phyloP scores from a whole-genome alignment of 2,113 vertebrate species.

The Paramormyrops kingsleyae region DNA sequence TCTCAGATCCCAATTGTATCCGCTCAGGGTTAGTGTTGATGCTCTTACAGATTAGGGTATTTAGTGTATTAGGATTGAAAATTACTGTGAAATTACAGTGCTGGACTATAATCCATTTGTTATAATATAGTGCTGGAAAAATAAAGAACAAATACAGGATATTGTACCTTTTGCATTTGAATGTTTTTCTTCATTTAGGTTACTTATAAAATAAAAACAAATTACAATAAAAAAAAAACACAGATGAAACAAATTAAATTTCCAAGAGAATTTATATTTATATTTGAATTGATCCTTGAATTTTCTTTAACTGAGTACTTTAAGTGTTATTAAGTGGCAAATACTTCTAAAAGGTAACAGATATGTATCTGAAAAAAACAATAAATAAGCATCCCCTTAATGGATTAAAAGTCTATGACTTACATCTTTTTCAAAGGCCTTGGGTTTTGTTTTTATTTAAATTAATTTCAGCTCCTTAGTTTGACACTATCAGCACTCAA shows the following conservation, averaged over 20 bases:
- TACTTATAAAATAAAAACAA: neutral
- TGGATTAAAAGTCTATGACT: neutral
- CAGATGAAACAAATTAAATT: neutral
- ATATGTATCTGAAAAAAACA: neutral
- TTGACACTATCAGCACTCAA: neutral
- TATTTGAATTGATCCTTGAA: neutral
- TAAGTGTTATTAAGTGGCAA: neutral
- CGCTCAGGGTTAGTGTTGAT: neutral
- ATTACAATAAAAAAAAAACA: neutral
- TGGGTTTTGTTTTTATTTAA: neutral
- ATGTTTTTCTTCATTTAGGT: neutral
- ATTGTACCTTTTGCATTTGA: neutral
- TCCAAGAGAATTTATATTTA: neutral
- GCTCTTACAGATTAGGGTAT: neutral
- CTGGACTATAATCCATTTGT: neutral
- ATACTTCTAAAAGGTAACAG: neutral
- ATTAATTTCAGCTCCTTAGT: neutral
- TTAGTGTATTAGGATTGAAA: neutral
- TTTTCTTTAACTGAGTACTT: neutral
- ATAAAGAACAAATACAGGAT: neutral
- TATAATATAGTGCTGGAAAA: neutral
- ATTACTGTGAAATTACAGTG: neutral
- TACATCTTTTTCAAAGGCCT: neutral
- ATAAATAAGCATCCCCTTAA: neutral
- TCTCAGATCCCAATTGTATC: neutral